Conservation (phyloP, 1,140 invertebrate genomes). For the Ostrea denselamellosa region DNA sequence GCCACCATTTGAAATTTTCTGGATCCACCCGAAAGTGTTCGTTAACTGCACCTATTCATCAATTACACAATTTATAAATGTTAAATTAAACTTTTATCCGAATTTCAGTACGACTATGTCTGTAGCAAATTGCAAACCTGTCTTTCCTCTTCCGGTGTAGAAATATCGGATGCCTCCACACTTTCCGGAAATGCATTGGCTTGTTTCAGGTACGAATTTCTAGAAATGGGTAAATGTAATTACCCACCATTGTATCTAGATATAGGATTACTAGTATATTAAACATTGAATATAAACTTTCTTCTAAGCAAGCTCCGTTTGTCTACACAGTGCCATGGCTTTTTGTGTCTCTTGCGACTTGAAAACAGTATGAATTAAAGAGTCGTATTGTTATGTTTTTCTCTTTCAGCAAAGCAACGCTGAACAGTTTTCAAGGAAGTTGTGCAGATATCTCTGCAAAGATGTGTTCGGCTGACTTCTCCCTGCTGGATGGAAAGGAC, state of each 20-base stretch:
- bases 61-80: no score
- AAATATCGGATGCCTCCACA: background rate
- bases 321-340: no score
- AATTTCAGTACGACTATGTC: background rate
- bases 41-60: no score
- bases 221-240: background rate
- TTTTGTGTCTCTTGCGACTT: no score
- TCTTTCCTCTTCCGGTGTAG: background rate
- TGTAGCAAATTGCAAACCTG: background rate
- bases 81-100: background rate
- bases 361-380: no score
- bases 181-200: background rate
- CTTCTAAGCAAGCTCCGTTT: no score
- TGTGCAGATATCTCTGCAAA: background rate
- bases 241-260: no score
- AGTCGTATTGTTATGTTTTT: background rate
- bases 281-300: no score
- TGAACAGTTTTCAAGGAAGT: background rate
- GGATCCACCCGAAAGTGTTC: no score
- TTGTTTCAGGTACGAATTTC: background rate
- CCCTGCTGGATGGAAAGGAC: background rate
- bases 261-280: no score
- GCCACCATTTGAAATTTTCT: no score
- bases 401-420: background rate
- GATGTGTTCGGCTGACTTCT: constrained; percentile 15